Evolutionary conservation across 92 coral and sea anemone species (phyloP).

Genomic region (Epizoanthus ramosus): DNA sequence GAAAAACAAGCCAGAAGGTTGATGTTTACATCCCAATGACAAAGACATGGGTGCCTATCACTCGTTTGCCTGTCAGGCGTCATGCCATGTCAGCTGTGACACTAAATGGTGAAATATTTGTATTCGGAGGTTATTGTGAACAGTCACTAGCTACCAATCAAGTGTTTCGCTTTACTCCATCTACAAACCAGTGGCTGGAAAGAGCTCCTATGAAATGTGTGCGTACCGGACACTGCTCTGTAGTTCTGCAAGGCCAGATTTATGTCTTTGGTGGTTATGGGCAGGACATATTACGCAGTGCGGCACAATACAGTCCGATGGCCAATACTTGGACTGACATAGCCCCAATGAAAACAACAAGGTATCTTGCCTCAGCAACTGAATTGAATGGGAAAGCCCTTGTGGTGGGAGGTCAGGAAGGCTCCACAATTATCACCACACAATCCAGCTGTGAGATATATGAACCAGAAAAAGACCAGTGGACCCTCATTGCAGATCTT

Average conservation of each 20-base stretch:
- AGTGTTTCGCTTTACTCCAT: slow-evolving; percentile 76
- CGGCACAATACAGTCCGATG: slow-evolving; percentile 58
- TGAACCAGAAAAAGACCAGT: slow-evolving; percentile 56
- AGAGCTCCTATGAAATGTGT: slow-evolving; percentile 68
- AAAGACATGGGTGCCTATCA: slow-evolving; percentile 59
- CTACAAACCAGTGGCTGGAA: slow-evolving; percentile 63
- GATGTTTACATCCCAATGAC: slow-evolving; percentile 66
- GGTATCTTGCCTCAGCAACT: slow-evolving; percentile 69
- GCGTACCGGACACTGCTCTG: slow-evolving; percentile 82
- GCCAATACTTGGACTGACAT: slow-evolving; percentile 62
- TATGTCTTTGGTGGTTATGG: slow-evolving; percentile 82
- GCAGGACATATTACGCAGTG: slow-evolving; percentile 54
- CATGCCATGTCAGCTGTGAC: slow-evolving; percentile 75
- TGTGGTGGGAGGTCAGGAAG: slow-evolving; percentile 71
- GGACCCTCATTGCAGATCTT: slow-evolving; percentile 72
- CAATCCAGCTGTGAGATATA: slow-evolving; percentile 79
- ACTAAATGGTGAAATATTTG: slow-evolving; percentile 61
- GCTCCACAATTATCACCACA: slow-evolving; percentile 48
- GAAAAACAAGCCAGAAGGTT: slow-evolving; percentile 54
- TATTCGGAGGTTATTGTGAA: slow-evolving; percentile 71
- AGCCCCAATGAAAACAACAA: slow-evolving; percentile 58
- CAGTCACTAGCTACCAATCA: slow-evolving; percentile 57
- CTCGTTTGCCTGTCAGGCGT: slow-evolving; percentile 52
- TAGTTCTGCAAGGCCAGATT: slow-evolving; percentile 52
- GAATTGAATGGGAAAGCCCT: slow-evolving; percentile 60